Base-by-base conservation (phyloP, 1,140 invertebrate genomes). In the Radopholus similis region DNA sequence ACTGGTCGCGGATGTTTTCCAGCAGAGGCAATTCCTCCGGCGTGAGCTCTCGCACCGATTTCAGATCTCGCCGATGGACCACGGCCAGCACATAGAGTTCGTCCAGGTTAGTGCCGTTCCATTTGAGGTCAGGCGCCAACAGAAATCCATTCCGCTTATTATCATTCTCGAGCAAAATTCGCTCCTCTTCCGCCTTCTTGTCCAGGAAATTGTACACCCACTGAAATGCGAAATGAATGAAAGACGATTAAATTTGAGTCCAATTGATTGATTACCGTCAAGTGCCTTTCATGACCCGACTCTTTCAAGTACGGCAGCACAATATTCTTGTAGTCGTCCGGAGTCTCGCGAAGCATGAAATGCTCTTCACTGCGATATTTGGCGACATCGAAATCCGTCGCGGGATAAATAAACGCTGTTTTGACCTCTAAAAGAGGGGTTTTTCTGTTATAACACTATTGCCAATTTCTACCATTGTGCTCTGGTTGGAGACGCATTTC, bases 181-280 rank as follows among this genome's bases (percentile, higher is more conserved):
- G 87, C 28, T 97, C 93, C 8, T 85, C 84, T 86, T 97, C 94
- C 63, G 88, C 88, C 81, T 90, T 91, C 71, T 93, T 91, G 49
- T 93, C 89, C n/a, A 98, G 82, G 72, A 97, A 93, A 83, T 97
- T 97, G 81, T 92, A 90, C 0, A 98, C 89, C 95, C 94, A 97
- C 72, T 73, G 18, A 75, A 76, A 73, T 2, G 2, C 28, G 42
- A 42, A 34, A 13, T 66, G 32, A 28, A 2, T n/a, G 8, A 58
- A 30, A 23, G 28, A 68, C 65, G 9, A 64, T 23, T 63, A 28
- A 35, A 13, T 15, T 21, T 6, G n/a, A 21, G 11, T 37, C n/a
- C 11, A 64, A 26, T 59, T 70, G 68, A 42, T 28, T 38, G 58
- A 30, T 18, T 4, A 73, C 69, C 28, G 32, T 68, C 15, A 71